Conservation (phyloP, 2,888 invertebrate species). For the Ectemnius continuus region DNA sequence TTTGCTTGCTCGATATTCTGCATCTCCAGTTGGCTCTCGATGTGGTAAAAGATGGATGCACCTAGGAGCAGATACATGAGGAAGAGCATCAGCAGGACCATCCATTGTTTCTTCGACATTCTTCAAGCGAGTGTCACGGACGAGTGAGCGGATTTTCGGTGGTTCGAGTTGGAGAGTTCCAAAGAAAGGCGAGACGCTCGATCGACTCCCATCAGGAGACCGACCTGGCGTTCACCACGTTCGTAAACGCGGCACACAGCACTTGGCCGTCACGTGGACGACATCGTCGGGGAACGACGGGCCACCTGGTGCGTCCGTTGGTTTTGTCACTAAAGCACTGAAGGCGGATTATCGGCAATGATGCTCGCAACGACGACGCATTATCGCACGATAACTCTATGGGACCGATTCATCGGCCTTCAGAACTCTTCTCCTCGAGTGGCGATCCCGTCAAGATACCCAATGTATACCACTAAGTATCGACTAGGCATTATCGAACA, state of each 20-base stretch:
- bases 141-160: background rate
- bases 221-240: background rate
- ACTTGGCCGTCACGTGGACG: background rate
- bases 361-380: constrained; percentile 23
- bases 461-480: constrained; percentile 29
- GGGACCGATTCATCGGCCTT: constrained; percentile 37
- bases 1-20: constrained; percentile 81
- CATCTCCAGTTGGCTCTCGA: constrained; percentile 87
- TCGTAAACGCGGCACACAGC: background rate
- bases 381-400: constrained; percentile 50
- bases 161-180: constrained; percentile 5
- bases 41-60: constrained; percentile 91
- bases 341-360: constrained; percentile 38
- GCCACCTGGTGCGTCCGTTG: constrained; percentile 16
- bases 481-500: constrained; percentile 15
- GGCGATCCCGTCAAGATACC: constrained; percentile 21
- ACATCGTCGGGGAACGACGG: constrained; percentile 3
- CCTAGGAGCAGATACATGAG: constrained; percentile 88
- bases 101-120: constrained; percentile 91
- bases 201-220: constrained; percentile 26
- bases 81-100: constrained; percentile 86
- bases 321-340: constrained; percentile 39
- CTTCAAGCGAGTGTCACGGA: constrained; percentile 29
- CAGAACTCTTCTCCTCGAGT: constrained; percentile 29
- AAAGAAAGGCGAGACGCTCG: background rate